Evolutionary conservation across 30 jellyfish, hydroid and myxozoan species (phyloP).

Genomic region (Aurelia sp.): DNA sequence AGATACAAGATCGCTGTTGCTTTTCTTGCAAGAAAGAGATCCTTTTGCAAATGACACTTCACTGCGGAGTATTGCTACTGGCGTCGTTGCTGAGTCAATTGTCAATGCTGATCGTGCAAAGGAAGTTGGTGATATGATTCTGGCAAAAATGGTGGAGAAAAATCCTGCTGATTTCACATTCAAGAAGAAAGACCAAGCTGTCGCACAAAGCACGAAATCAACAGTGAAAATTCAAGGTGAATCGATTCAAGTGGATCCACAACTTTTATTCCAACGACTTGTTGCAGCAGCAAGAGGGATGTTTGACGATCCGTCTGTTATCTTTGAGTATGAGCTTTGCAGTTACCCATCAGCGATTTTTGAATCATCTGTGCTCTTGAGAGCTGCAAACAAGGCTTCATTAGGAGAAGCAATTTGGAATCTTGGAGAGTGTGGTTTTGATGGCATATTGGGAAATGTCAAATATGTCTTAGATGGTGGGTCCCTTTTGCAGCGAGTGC

Average conservation of each 20-base stretch:
- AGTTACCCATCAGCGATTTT: constrained; percentile 38
- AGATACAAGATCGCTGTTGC: constrained; percentile 13
- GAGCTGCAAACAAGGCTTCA: constrained; percentile 35
- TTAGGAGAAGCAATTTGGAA: constrained; percentile 23
- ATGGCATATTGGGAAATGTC: constrained; percentile 1
- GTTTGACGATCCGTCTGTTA: neutral
- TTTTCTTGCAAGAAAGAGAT: constrained; percentile 7
- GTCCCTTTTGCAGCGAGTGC: constrained; percentile 27
- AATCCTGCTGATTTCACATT: constrained; percentile 21
- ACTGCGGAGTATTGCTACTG: constrained; percentile 37
- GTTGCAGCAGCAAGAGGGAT: constrained; percentile 7
- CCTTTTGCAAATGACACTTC: constrained; percentile 34
- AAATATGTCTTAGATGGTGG: constrained; percentile 55
- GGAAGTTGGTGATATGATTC: constrained; percentile 26
- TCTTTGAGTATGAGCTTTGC: constrained; percentile 45
- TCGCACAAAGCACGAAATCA: constrained; percentile 7
- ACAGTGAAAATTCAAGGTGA: constrained; percentile 42
- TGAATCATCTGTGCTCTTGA: constrained; percentile 8
- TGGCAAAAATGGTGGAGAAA: constrained; percentile 18
- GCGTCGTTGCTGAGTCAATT: constrained; percentile 30
- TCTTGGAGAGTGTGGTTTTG: constrained; percentile 8
- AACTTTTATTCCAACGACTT: constrained; percentile 36
- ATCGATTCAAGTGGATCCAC: constrained; percentile 50
- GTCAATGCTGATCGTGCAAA: constrained; percentile 43
- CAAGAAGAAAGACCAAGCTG: constrained; percentile 37